Base-by-base conservation (phyloP, 2,888 invertebrate species). In the Calliphora vomitoria region DNA sequence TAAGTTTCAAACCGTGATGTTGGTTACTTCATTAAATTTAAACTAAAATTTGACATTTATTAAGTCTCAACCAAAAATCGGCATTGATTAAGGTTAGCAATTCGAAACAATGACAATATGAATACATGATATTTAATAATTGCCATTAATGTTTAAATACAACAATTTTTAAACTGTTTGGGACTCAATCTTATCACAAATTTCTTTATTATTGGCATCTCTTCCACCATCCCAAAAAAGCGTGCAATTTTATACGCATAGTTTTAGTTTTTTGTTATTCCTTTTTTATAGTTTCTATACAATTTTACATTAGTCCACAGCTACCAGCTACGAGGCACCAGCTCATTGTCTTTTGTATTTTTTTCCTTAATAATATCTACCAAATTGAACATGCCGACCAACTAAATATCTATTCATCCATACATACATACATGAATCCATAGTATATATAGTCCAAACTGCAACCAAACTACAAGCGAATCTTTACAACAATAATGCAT, bases 241-340 rank as follows among this genome's bases (percentile, higher is more conserved):
- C 8, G 55, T 66, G 11, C 55, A 44, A 68, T 66, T 87, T 81
- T 47, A 60, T 72, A 87, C 83, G 83, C 87, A 83, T 81, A 83
- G 53, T 74, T 81, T 71, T 20, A 68, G 13, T 75, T 69, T 69
- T 79, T 60, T n/a, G 10, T 41, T 62, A 50, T 74, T 60, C 20
- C n/a, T 47, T n/a, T 47, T 69, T 31, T 44, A 25, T 3, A 5
- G 5, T 15, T 62, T 81, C 0, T 71, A 15, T 74, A 20, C 35
- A 79, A 75, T 68, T 62, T 47, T 35, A 53, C 64, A 75, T 71
- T 68, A 53, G 72, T 55, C 44, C 68, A 47, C 44, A 78, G 78
- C 87, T 84, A 81, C 86, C 72, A 87, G 78, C 87, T 84, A 81
- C 86, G 66, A 87, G 38, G 50, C 74, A 80, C 31, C 62, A 78